Evolutionary conservation across 2,797 vertebrate genomes (phyloP).

Genomic region (Intellagama lesueurii): DNA sequence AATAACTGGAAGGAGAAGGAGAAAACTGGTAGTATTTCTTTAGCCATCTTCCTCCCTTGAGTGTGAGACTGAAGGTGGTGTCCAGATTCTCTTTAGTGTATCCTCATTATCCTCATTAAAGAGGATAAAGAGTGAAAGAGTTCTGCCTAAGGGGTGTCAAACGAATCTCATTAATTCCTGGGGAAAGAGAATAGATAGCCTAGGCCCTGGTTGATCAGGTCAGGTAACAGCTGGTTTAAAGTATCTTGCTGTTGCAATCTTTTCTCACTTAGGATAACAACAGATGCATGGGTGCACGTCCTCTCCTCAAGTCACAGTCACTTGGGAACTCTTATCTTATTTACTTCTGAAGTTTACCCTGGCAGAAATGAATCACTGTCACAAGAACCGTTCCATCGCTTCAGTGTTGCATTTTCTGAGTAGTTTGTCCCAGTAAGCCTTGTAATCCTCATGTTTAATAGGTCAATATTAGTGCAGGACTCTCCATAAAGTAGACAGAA

Average conservation of each 20-base stretch:
- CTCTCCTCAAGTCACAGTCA: not conserved
- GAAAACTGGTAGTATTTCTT: not conserved
- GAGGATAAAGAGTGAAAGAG: constrained; percentile 1
- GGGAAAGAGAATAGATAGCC: not conserved
- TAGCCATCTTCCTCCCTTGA: not conserved
- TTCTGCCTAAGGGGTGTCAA: not conserved
- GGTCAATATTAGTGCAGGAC: not conserved
- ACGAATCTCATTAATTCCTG: not conserved
- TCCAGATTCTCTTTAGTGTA: not conserved
- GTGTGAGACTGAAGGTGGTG: not conserved
- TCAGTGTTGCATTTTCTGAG: not conserved
- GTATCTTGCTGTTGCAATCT: not conserved
- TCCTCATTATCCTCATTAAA: too few relatives aligned
- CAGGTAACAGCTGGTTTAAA: constrained; percentile 6
- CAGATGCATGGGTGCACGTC: not conserved
- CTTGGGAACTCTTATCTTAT: not conserved
- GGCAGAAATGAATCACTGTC: constrained; percentile 8
- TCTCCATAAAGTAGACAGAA: not conserved
- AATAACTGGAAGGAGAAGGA: not conserved
- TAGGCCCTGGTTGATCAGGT: constrained; percentile 30
- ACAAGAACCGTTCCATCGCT: not conserved
- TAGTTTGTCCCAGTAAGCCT: not conserved
- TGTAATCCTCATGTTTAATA: not conserved
- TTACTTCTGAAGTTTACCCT: not conserved
- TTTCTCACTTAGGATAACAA: not conserved